Evolutionary conservation across 2,797 vertebrate species (phyloP), one percentile per base, ranked within the genome.

Genomic region (Trachurus trachurus): DNA sequence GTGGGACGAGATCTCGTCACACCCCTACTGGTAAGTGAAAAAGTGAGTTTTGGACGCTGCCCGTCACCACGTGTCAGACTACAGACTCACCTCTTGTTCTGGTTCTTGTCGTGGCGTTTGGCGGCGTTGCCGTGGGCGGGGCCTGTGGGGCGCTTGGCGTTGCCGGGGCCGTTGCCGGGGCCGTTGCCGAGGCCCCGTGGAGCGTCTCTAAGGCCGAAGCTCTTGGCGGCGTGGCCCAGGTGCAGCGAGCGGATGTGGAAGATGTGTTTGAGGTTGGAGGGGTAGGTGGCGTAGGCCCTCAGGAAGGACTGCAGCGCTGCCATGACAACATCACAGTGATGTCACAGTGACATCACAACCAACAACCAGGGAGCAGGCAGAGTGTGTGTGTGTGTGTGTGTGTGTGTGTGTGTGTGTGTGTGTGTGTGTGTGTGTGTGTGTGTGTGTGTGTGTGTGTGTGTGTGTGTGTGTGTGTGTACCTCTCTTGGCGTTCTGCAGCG

Each of bases 261-360:
- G 94, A 98, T 93, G 78, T 97, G 95, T 83, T 97, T 98, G 78
- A 99, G 94, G 64, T 85, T 90, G 57, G 94, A 89, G 0, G 98
- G 98, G 89, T 99, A 99, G 26, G 97, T 92, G 19, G 98, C 93
- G 3, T 99, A 99, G 0, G 98, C 95, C 22, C 96, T 94, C 80
- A 99, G 93, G 89, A 97, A 99, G 16, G 97, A 98, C 89, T 98
- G 97, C 86, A 99, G 92, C 4, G 98, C 98, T 99, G 93, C n/a
- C n/a, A 3, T 1, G 26, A n/a, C 53, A 70, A 85, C 76, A 80
- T 77, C 45, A 76, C 60, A 52, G 21, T 7, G 4, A 44, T 50
- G 26, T 0, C 42, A 77, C 21, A 52, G 21, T 7, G 4, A 44
- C 54, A 34, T 0, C 42, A 77, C 21, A 80, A 63, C 34, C 45